Percentiles rank a stretch among this genome's conserved stretches.
Evolutionary conservation across 1,140 invertebrate species (phyloP).

Genomic region (Laodelphax striatellus): DNA sequence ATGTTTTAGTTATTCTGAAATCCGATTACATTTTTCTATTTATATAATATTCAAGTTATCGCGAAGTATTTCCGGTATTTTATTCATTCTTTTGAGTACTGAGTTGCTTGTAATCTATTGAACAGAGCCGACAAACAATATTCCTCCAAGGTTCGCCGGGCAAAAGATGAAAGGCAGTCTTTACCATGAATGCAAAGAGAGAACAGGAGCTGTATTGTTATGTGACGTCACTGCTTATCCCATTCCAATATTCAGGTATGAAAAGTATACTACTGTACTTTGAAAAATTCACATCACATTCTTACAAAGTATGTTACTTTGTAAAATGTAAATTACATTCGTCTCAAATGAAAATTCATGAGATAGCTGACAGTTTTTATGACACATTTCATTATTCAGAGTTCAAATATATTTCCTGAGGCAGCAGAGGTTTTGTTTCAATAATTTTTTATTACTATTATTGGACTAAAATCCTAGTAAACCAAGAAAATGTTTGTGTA

Average conservation of each 20-base stretch:
- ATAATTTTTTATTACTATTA: too few species aligned
- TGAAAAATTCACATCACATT: too few species aligned
- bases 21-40: too few species aligned
- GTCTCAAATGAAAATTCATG: too few species aligned
- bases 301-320: too few species aligned
- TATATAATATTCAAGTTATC: too few species aligned
- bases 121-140: conserved; percentile 25
- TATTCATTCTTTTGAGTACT: neutral
- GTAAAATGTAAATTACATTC: too few species aligned
- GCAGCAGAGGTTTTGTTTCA: too few species aligned
- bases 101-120: neutral
- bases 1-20: neutral
- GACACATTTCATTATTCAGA: too few species aligned
- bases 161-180: conserved; percentile 23
- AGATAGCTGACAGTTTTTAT: too few species aligned
- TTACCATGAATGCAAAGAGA: conserved; percentile 9
- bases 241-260: conserved; percentile 57
- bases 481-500: neutral
- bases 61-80: neutral
- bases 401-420: neutral
- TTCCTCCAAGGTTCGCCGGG: conserved; percentile 21
- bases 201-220: conserved; percentile 31
- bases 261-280: neutral
- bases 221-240: conserved; percentile 68
- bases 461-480: too few species aligned